phyloP scores from a whole-genome alignment of 2,797 vertebrate species.

The Parauchenoglanis ngamensis region DNA sequence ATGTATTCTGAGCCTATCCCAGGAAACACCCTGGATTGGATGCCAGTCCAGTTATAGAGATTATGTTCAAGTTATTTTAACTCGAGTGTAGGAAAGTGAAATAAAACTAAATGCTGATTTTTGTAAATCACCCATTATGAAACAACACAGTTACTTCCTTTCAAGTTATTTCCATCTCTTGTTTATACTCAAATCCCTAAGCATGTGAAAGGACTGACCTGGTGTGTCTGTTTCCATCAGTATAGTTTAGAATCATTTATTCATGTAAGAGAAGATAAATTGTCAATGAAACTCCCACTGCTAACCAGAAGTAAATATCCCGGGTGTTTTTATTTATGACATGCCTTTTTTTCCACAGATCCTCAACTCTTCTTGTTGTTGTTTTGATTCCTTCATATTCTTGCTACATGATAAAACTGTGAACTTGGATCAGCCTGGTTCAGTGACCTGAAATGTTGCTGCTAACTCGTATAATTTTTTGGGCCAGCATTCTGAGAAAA shows the following conservation, averaged over 20 bases:
- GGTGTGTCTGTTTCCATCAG: neutral
- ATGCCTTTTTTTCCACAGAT: neutral
- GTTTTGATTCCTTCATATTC: slow-evolving; percentile 22
- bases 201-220: neutral
- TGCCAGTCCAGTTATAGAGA: neutral
- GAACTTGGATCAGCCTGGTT: slow-evolving; percentile 55
- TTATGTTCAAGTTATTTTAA: neutral
- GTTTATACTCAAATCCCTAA: neutral
- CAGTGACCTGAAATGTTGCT: slow-evolving; percentile 62
- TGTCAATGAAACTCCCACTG: no score
- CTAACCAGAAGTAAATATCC: neutral
- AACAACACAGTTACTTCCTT: neutral
- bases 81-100: neutral
- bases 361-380: neutral
- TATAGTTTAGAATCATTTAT: neutral
- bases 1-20: neutral
- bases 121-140: neutral
- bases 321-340: neutral
- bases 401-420: slow-evolving; percentile 30
- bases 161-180: slow-evolving; percentile 6
- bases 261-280: neutral
- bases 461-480: slow-evolving; percentile 62
- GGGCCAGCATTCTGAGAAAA: slow-evolving; percentile 62
- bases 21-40: neutral
- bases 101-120: neutral